phyloP scores from a whole-genome alignment of 2,113 vertebrate genomes.

The Lonchura striata region DNA sequence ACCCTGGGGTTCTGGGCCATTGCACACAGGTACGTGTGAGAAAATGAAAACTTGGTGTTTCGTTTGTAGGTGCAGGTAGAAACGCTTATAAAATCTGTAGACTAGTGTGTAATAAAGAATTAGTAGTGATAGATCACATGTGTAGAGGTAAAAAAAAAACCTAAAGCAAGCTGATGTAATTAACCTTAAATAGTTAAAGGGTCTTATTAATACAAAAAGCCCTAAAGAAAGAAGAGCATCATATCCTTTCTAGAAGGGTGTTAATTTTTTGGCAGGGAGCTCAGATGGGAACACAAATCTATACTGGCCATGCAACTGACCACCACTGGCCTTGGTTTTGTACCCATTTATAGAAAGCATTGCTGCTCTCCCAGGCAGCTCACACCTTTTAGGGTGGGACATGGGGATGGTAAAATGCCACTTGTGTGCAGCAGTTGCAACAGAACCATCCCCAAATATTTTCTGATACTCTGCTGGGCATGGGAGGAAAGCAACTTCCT shows the following conservation, averaged over 20 bases:
- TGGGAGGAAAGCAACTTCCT: neutral
- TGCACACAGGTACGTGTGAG: slow-evolving; percentile 81
- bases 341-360: rapidly evolving
- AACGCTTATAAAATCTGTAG: neutral
- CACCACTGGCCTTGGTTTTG: neutral
- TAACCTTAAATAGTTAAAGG: neutral
- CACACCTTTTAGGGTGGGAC: neutral
- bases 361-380: neutral
- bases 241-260: rapidly evolving
- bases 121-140: neutral
- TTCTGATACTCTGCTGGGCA: neutral
- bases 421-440: neutral
- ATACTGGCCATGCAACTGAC: neutral
- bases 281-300: neutral
- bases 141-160: neutral
- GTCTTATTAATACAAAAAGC: neutral
- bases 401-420: neutral
- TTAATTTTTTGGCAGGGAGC: neutral
- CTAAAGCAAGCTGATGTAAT: neutral
- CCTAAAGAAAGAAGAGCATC: neutral
- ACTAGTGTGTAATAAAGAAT: neutral
- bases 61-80: neutral
- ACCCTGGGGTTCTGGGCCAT: slow-evolving; percentile 83
- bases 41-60: neutral
- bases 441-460: neutral